Evolutionary conservation across 1,140 invertebrate species (phyloP).

Genomic region (Cyphomyrmex costatus): DNA sequence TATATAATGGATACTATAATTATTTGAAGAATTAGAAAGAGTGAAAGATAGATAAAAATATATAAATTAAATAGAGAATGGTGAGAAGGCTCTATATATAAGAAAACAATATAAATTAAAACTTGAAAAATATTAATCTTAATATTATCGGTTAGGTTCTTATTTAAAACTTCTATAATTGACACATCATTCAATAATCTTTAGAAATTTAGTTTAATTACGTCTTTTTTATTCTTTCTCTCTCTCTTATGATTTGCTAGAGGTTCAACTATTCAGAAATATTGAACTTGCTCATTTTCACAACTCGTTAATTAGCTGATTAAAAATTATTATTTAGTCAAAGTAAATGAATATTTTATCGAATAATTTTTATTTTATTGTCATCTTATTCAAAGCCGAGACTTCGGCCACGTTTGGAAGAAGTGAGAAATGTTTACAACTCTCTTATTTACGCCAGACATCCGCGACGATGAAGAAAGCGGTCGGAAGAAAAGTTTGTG

Average conservation of each 20-base stretch:
- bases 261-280: background rate
- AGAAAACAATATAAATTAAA: background rate
- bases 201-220: background rate
- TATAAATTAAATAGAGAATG: background rate
- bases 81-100: background rate
- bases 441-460: constrained; percentile 64
- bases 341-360: background rate
- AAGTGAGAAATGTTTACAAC: constrained; percentile 46
- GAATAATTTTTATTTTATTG: constrained; percentile 21
- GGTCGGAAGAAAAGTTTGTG: constrained; percentile 62
- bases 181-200: background rate
- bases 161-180: background rate
- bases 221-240: background rate
- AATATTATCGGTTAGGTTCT: background rate
- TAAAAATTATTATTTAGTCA: background rate
- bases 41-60: too few species aligned
- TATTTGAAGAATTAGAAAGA: too few species aligned
- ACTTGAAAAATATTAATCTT: background rate
- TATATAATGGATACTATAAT: background rate
- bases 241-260: background rate
- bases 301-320: background rate
- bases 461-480: constrained; percentile 42
- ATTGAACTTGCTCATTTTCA: background rate
- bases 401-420: background rate
- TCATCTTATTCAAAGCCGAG: background rate